These are phyloP conservation scores for Jordanella pulchra DNA, from an alignment of 2,797 vertebrate genomes.

Conservation along the genomic window DNA sequence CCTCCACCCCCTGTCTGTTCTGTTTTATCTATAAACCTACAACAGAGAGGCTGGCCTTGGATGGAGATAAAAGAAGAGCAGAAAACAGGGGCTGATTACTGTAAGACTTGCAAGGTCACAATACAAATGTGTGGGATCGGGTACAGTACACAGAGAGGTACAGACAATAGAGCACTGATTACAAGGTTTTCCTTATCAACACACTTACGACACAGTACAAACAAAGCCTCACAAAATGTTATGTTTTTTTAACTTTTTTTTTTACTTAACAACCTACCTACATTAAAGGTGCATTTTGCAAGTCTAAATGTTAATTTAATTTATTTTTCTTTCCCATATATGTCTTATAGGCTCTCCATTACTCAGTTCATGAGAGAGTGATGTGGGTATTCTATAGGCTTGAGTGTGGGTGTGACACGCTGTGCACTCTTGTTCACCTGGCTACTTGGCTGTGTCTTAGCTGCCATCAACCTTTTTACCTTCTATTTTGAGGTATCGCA, in stretches of 20 bases:
- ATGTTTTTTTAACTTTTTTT: not conserved
- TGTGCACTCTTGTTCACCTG: too few relatives aligned
- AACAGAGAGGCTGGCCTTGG: constrained; percentile 47
- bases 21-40: constrained; percentile 53
- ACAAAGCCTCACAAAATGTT: not conserved
- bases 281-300: too few relatives aligned
- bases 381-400: too few relatives aligned
- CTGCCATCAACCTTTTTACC: too few relatives aligned
- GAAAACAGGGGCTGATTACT: constrained; percentile 28
- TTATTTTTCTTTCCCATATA: not conserved
- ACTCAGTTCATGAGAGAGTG: too few relatives aligned
- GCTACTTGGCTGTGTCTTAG: too few relatives aligned
- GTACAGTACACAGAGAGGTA: constrained; percentile 8
- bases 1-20: constrained; percentile 22
- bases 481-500: too few relatives aligned
- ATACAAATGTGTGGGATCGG: constrained; percentile 38
- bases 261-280: too few relatives aligned
- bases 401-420: too few relatives aligned
- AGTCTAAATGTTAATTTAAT: too few relatives aligned
- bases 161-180: not conserved
- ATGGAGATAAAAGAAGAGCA: constrained; percentile 51
- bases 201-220: too few relatives aligned
- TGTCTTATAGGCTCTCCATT: too few relatives aligned
- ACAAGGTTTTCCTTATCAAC: not conserved
- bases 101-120: constrained; percentile 55